Evolutionary conservation across 2,797 vertebrate species (phyloP).

Genomic region (Decapterus maruadsi): DNA sequence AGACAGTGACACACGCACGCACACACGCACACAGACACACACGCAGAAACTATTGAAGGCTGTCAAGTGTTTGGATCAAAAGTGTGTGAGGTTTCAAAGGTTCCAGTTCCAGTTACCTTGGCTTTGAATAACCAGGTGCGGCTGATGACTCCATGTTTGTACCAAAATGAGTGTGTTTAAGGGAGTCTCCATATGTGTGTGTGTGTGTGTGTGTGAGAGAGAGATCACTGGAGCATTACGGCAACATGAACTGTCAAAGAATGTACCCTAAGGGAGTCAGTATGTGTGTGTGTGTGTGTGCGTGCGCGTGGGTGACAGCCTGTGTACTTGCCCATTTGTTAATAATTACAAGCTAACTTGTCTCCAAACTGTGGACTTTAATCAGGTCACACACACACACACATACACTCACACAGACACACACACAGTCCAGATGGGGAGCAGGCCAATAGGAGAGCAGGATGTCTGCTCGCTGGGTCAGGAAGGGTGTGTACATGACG

Average conservation of each 20-base stretch:
- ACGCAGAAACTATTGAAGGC: constrained; percentile 16
- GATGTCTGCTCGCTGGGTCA: constrained; percentile 65
- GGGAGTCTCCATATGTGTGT: constrained; percentile 14
- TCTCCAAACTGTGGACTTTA: constrained; percentile 79
- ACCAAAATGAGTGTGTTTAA: constrained; percentile 49
- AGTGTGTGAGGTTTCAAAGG: constrained; percentile 62
- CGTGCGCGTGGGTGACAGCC: constrained; percentile 48
- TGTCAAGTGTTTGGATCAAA: constrained; percentile 51
- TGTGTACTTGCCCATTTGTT: constrained; percentile 76
- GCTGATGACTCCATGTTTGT: constrained; percentile 61
- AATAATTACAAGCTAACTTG: constrained; percentile 82
- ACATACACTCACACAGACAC: constrained; percentile 6
- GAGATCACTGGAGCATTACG: constrained; percentile 52
- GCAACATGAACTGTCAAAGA: constrained; percentile 71
- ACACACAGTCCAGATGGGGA: constrained; percentile 46
- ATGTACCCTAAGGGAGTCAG: constrained; percentile 62
- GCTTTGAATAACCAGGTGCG: constrained; percentile 71
- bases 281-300: constrained; percentile 45
- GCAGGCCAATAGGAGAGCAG: constrained; percentile 62
- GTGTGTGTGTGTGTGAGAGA: constrained; percentile 12
- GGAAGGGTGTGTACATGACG: constrained; percentile 79
- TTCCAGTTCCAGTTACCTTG: constrained; percentile 63
- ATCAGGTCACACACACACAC: constrained; percentile 63
- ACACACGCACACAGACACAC: constrained; percentile 29
- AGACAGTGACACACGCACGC: constrained; percentile 18